Evolutionary conservation across 2,888 invertebrate genomes (phyloP).

Genomic region (Epirrita christyi): DNA sequence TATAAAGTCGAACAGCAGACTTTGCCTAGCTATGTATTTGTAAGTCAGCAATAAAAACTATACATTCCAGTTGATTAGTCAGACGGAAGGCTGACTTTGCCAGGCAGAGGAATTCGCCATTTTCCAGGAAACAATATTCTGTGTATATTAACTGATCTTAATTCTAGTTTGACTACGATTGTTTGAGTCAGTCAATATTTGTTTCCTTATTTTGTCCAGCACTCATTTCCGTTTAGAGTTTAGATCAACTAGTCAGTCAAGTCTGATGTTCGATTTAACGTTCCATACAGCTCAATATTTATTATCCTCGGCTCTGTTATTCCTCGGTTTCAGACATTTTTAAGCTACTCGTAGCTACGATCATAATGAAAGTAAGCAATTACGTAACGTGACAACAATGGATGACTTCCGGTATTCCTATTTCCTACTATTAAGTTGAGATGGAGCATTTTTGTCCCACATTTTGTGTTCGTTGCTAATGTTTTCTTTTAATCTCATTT

Average conservation of each 20-base stretch:
- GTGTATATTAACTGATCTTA: not conserved
- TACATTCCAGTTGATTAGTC: conserved; percentile 42
- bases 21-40: conserved; percentile 18
- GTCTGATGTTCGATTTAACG: not conserved
- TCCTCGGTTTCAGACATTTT: not conserved
- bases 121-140: conserved; percentile 9
- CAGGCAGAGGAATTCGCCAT: conserved; percentile 4
- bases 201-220: conserved; percentile 1
- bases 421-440: no score
- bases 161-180: not conserved
- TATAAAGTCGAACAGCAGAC: conserved; percentile 13
- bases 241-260: not conserved
- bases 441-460: no score
- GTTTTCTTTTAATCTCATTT: no score
- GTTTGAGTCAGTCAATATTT: not conserved
- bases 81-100: conserved; percentile 31
- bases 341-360: no score
- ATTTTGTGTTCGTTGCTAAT: no score
- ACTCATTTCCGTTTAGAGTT: not conserved
- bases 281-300: not conserved
- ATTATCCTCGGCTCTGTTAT: not conserved
- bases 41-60: conserved; percentile 30
- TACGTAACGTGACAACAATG: no score
- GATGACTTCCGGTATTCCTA: not conserved
- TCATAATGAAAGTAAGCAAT: no score